Conservation (phyloP, 2,113 vertebrate species). For the Triplophysa rosa region DNA sequence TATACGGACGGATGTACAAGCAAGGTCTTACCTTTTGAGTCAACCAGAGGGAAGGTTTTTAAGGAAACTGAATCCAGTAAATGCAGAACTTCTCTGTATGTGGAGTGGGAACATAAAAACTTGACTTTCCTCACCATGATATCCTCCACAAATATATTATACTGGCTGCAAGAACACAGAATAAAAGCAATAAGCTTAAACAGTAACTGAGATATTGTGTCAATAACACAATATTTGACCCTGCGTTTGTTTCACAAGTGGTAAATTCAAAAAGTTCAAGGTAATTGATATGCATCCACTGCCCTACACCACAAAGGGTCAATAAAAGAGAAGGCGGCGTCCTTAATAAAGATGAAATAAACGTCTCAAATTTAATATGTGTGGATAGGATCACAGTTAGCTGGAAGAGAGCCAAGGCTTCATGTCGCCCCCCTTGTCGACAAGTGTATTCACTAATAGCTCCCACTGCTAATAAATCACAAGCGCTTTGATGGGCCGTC, state of each 20-base stretch:
- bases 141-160: slow-evolving; percentile 92
- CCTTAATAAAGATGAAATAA: slow-evolving; percentile 5
- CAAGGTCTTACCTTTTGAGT: slow-evolving; percentile 79
- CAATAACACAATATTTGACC: too few relatives aligned
- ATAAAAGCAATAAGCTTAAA: background rate
- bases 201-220: background rate
- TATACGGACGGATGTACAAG: background rate
- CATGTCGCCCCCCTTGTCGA: background rate
- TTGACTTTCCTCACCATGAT: slow-evolving; percentile 92
- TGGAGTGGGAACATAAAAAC: slow-evolving; percentile 84
- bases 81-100: slow-evolving; percentile 78
- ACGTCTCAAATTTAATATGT: slow-evolving; percentile 6
- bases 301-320: background rate
- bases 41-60: slow-evolving; percentile 87
- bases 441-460: slow-evolving; percentile 33
- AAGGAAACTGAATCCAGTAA: slow-evolving; percentile 79
- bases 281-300: background rate
- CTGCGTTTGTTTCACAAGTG: too few relatives aligned
- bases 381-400: background rate
- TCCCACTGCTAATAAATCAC: slow-evolving; percentile 37
- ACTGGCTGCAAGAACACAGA: slow-evolving; percentile 76
- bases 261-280: too few relatives aligned
- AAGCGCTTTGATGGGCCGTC: slow-evolving; percentile 24
- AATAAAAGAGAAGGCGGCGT: background rate
- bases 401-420: slow-evolving; percentile 30